Evolutionary conservation across 2,113 vertebrate genomes (phyloP), one percentile per base, ranked within the genome.

Genomic region (Tetrao urogallus): DNA sequence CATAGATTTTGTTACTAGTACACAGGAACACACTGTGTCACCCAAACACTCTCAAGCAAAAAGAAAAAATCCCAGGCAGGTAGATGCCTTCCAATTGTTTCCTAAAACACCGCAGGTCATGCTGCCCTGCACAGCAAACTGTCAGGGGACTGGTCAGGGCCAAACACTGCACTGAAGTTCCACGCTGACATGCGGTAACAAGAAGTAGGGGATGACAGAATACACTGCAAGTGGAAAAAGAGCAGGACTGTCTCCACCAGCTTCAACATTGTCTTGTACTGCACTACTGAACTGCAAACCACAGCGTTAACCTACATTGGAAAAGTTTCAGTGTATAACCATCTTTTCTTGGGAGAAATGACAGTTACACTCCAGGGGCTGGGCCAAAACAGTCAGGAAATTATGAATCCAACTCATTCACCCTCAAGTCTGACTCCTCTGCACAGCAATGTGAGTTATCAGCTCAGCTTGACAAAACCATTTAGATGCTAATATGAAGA

Each of bases 161-260:
- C 28, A 65, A 24, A 9, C 28, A 24, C 9, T 4, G 5, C 2
- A 4, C 13, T 64, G 19, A 61, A 61, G 6, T 75, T 42, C 66
- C 43, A 54, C 54, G 6, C 7, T 58, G 34, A 4, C 10, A 19
- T 0, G 0, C 3, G 1, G 7, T 60, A 72, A 42, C 18, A 79
- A 50, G 40, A 88, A 38, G 10, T 6, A 72, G 36, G 24, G 20
- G 15, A 27, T 82, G 36, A 63, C 36, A 84, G 10, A 1, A 58
- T 61, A 16, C 28, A 17, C 7, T 48, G 21, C 4, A 15, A 75
- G 47, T 7, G 24, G 56, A 63, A 63, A n/a, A 87, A 36, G 13
- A 72, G 34, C 24, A 72, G 72, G 47, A 63, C 8, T 5, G 1
- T 30, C 47, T 66, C 36, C 36, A 61, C 13, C 71, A 74, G 8